Percentiles rank a stretch among this genome's conserved stretches.
These are phyloP conservation scores for Protosalanx chinensis DNA, from an alignment of 2,797 vertebrate genomes.

Conservation along the genomic window DNA sequence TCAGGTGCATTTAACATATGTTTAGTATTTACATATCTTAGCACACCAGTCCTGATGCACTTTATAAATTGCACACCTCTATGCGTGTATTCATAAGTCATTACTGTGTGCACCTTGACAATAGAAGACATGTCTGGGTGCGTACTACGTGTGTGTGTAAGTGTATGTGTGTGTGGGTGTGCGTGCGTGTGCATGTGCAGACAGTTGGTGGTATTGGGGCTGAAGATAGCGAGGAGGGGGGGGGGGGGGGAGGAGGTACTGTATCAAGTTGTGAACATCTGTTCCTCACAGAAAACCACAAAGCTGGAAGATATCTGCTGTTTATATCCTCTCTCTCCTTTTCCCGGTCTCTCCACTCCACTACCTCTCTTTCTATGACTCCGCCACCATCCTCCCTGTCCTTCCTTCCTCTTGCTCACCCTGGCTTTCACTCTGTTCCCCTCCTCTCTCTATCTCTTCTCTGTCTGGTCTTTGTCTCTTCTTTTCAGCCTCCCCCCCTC, in stretches of 20 bases:
- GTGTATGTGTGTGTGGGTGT: conserved; percentile 14
- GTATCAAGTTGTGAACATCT: conserved; percentile 83
- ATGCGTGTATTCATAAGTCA: conserved; percentile 8
- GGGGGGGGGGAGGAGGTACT: conserved; percentile 73
- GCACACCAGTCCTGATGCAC: background rate
- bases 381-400: conserved; percentile 7
- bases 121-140: conserved; percentile 9
- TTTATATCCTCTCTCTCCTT: conserved; percentile 30
- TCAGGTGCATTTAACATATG: background rate
- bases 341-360: conserved; percentile 10
- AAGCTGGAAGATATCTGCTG: conserved; percentile 73
- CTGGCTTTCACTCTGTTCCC: conserved; percentile 5
- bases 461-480: background rate
- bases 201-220: conserved; percentile 76
- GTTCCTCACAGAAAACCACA: conserved; percentile 80
- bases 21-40: background rate
- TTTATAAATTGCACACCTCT: background rate
- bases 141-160: conserved; percentile 30
- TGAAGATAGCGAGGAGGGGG: conserved; percentile 71
- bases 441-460: conserved; percentile 9
- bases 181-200: conserved; percentile 49
- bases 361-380: background rate
- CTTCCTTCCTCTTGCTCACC: conserved; percentile 17
- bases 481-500: background rate
- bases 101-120: conserved; percentile 30